Evolutionary conservation across 2,888 invertebrate species (phyloP), one percentile per base, ranked within the genome.

Genomic region (Neoascia interrupta): DNA sequence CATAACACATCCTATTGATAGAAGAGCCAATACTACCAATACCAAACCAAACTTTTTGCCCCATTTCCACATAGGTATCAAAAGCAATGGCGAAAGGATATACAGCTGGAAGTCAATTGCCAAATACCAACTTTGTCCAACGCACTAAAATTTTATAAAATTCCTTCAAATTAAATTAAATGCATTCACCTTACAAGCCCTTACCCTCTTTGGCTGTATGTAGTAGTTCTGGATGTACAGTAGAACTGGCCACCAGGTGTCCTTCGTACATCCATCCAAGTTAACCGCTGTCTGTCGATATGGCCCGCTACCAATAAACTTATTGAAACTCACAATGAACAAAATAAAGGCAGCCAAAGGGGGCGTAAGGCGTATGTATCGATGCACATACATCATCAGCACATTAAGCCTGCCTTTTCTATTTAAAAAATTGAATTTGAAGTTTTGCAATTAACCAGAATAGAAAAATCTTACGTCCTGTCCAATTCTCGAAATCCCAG

Each of bases 61-160:
- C 86, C 85, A 86, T 18, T 82, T 85, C 75, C 87, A 87, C 13
- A 91, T 82, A 0, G 89, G 87, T 34, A 89, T 86, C 15, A 91
- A 83, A 2, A 91, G 80, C 0, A 91, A 58, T 0, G 91, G 91
- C 0, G 91, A 90, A n/a, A 91, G 54, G 49, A 90, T 84, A 81
- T 89, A 91, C 16, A 91, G 84, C 83, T 92, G 91, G 85, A 90
- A 90, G 56, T 91, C 91, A 1, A 91, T 89, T 1, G 90, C 88
- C 10, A 92, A 83, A 76, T 91, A 91, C 91, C 91, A 92, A 1
- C 90, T 86, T 75, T 91, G 91, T 8, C 84, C 85, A 23, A 28
- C 1, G n/a, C 47, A 39, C 60, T 60, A 6, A 10, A 26, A 45
- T 3, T n/a, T 2, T n/a, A 31, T n/a, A 31, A 6, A 31, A 31